Evolutionary conservation across 2,797 vertebrate genomes (phyloP).

Genomic region (Sciurus vulgaris): DNA sequence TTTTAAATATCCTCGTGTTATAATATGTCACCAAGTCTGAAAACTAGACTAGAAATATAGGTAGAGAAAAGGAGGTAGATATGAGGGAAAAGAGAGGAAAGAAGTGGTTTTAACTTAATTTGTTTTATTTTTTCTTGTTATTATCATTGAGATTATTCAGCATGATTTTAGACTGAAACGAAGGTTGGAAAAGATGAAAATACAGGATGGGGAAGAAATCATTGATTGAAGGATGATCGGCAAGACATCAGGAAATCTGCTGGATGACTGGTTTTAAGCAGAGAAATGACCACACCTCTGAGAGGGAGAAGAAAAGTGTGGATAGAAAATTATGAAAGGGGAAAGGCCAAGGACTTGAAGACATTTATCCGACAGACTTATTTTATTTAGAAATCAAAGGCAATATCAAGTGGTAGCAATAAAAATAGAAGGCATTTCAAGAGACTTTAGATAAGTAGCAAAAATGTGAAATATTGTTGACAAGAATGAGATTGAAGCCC

Average conservation of each 20-base stretch:
- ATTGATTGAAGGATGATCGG: neutral
- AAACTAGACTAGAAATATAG: neutral
- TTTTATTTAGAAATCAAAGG: slow-evolving; percentile 8
- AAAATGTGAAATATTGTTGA: neutral
- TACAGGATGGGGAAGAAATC: neutral
- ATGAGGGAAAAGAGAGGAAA: neutral
- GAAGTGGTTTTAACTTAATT: neutral
- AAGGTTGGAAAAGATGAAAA: neutral
- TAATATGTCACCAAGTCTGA: neutral
- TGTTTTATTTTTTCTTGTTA: neutral
- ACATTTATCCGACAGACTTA: neutral
- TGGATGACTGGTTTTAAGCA: neutral
- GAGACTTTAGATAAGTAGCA: neutral
- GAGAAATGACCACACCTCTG: neutral
- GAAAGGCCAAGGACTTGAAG: neutral
- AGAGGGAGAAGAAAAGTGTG: neutral
- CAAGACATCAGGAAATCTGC: neutral
- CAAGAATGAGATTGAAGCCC: neutral
- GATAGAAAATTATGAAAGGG: neutral
- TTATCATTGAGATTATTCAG: neutral
- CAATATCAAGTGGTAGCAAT: neutral
- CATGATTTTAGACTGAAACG: neutral
- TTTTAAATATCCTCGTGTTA: neutral
- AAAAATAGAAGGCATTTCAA: neutral
- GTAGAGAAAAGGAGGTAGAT: neutral